Conservation (phyloP, 2,888 invertebrate genomes). For the Macropis europaea region DNA sequence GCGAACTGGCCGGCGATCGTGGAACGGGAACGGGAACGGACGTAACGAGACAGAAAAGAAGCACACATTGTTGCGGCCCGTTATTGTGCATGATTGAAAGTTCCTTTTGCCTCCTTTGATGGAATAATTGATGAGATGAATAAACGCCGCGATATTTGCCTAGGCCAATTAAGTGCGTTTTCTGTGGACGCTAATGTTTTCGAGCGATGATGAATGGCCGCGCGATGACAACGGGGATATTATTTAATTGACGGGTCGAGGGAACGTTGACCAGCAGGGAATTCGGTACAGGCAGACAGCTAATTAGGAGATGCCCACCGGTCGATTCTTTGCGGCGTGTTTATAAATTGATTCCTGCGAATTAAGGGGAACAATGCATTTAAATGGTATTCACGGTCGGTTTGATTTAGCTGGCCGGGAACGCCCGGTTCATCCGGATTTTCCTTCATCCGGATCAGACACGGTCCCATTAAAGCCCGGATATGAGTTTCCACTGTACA, state of each 20-base stretch:
- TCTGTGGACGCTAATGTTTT: background rate
- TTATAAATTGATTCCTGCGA: background rate
- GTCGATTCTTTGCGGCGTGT: too few relatives aligned
- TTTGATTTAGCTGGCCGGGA: conserved; percentile 1
- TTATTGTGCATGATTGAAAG: conserved; percentile 19
- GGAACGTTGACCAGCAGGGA: too few relatives aligned
- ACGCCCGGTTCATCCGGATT: conserved; percentile 24
- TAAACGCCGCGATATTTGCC: conserved; percentile 28
- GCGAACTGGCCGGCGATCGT: conserved; percentile 7
- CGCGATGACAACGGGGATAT: background rate
- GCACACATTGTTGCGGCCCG: background rate
- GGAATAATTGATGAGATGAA: conserved; percentile 41
- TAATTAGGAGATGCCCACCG: too few relatives aligned
- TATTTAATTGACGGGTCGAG: conserved; percentile 8
- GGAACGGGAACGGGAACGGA: conserved; percentile 23
- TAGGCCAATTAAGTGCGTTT: conserved; percentile 31
- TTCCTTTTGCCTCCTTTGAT: conserved; percentile 39
- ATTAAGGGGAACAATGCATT: conserved; percentile 4
- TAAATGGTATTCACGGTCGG: background rate
- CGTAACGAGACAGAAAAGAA: conserved; percentile 23
- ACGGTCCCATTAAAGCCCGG: conserved; percentile 25
- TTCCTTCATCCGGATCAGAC: conserved; percentile 27
- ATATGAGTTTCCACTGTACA: conserved; percentile 13
- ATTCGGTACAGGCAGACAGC: too few relatives aligned
- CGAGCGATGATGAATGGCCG: conserved; percentile 13